Base-by-base conservation (phyloP, 2,797 vertebrate genomes). In the Crax fasciolata region DNA sequence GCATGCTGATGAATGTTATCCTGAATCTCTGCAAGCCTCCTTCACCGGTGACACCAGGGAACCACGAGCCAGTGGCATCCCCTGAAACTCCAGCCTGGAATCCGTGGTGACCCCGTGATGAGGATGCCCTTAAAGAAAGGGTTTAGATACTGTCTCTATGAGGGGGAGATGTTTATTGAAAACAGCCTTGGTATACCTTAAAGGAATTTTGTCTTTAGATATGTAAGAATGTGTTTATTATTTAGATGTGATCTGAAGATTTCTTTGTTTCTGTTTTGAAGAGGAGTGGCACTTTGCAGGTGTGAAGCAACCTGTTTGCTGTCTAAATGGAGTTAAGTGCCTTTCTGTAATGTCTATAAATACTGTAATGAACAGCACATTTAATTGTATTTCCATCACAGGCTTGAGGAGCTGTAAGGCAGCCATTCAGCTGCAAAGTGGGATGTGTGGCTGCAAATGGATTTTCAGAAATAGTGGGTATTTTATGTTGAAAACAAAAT, bases 251-350 rank as follows among this genome's bases (percentile, higher is more conserved):
- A 93, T 94, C 86, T 90, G 86, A 95, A 87, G 90, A 15, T 72
- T 41, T 44, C 51, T 89, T 71, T 89, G 81, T 84, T 94, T 95
- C 67, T 96, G 92, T 94, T 96, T 88, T 13, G 84, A 73, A 59
- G 68, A 78, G 94, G 94, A 95, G 95, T 70, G 89, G 91, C 89
- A 68, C 55, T 38, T 83, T 28, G 4, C 39, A 28, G 55, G 19
- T 48, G 11, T 14, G 82, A 61, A 65, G 68, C 58, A 83, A 58
- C 93, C 66, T 48, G 76, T 68, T 94, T 90, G 61, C 77, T 46
- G 72, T 70, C 86, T 73, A 19, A 49, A 0, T 19, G 32, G 61
- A 67, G 59, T 84, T 71, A 10, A 54, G 13, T 65, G 77, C 23
- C 1, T 81, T 80, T 35, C 72, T 93, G 51, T 28, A 27, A 63